A percentile compares a stretch with the other conserved stretches of the same genome.
Conservation (phyloP, 2,797 vertebrate genomes). For the Poecile montanus region DNA sequence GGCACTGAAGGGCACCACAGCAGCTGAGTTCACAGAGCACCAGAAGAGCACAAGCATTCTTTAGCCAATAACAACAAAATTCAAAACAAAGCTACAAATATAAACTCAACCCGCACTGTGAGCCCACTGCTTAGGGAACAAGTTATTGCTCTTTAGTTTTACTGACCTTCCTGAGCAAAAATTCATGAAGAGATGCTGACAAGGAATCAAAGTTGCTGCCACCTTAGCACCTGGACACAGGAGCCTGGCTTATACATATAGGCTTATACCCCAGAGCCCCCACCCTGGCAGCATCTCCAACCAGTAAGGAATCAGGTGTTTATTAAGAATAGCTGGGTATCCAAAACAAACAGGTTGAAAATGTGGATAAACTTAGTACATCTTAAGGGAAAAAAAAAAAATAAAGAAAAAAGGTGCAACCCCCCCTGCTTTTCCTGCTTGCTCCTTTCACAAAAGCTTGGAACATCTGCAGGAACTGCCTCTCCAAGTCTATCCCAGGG, state of each 20-base stretch:
- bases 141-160: background rate
- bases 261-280: background rate
- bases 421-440: background rate
- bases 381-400: background rate
- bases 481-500: background rate
- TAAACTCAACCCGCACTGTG: slow-evolving; percentile 1
- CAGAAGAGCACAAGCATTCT: background rate
- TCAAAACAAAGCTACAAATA: slow-evolving; percentile 42
- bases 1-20: slow-evolving; percentile 39
- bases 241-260: background rate
- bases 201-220: background rate
- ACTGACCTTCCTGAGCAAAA: background rate
- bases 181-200: background rate
- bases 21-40: slow-evolving; percentile 25
- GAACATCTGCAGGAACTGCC: slow-evolving; percentile 18
- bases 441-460: background rate
- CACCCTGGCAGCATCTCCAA: background rate
- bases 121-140: background rate
- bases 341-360: background rate
- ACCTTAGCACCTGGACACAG: background rate
- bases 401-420: background rate
- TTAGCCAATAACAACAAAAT: slow-evolving; percentile 16
- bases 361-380: background rate
- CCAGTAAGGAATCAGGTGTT: background rate
- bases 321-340: background rate